Evolutionary conservation across 2,888 invertebrate genomes (phyloP).

Genomic region (Drosophila fulvimacula): DNA sequence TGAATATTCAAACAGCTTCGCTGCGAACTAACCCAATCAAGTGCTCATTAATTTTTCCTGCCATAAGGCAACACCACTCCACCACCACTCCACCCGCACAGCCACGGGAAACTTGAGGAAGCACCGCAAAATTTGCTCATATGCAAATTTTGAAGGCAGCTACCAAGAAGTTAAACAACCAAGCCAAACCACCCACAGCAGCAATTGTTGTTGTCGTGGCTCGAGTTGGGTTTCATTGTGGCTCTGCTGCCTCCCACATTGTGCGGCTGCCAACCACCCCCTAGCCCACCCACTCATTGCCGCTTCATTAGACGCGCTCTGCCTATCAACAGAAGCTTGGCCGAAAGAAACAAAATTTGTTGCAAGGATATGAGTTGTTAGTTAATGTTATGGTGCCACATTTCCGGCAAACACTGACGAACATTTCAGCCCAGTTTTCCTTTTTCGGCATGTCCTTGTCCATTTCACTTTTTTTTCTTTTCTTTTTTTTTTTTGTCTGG

Average conservation of each 20-base stretch:
- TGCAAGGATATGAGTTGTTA: conserved; percentile 79
- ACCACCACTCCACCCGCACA: background rate
- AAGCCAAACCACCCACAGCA: background rate
- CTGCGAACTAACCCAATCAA: conserved; percentile 63
- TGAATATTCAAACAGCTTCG: conserved; percentile 59
- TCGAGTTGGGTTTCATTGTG: conserved; percentile 28
- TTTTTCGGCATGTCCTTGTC: conserved; percentile 13
- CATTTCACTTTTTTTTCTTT: conserved; percentile 10
- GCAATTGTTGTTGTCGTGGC: conserved; percentile 3
- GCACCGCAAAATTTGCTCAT: conserved; percentile 63
- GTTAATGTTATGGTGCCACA: conserved; percentile 80
- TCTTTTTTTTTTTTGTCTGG: conserved; percentile 2
- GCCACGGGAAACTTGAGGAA: conserved; percentile 48
- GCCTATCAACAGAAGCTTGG: conserved; percentile 73
- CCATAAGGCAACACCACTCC: conserved; percentile 34
- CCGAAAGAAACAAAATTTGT: conserved; percentile 35
- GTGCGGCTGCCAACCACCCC: conserved; percentile 6
- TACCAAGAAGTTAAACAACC: conserved; percentile 12
- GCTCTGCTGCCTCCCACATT: conserved; percentile 6
- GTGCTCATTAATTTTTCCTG: conserved; percentile 60
- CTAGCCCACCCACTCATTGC: conserved; percentile 40
- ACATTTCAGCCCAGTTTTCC: conserved; percentile 10
- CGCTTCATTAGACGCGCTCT: conserved; percentile 65
- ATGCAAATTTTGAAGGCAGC: conserved; percentile 53
- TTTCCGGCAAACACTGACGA: conserved; percentile 56